These are phyloP conservation scores for Gobiocypris rarus DNA, from an alignment of 2,113 vertebrate genomes.

Conservation along the genomic window DNA sequence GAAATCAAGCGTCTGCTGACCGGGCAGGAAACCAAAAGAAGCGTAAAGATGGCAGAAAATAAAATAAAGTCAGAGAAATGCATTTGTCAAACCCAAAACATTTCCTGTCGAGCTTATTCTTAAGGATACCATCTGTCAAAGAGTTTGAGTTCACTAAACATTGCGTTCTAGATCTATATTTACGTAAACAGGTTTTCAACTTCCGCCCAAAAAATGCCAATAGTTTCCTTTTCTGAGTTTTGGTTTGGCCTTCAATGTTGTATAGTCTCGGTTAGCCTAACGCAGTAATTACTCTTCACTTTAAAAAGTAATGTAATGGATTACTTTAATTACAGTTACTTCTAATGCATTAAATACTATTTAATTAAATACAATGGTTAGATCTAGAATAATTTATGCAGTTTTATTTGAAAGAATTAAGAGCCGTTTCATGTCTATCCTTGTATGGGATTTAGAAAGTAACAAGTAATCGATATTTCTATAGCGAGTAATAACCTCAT, in stretches of 20 bases:
- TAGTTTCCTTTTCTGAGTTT: neutral
- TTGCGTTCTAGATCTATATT: neutral
- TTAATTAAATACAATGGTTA: too few species aligned
- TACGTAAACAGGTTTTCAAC: neutral
- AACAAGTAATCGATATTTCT: too few species aligned
- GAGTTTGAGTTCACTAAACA: neutral
- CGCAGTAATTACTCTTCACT: too few species aligned
- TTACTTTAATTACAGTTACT: too few species aligned
- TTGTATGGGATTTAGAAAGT: too few species aligned
- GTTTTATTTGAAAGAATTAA: too few species aligned
- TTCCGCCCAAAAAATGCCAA: neutral
- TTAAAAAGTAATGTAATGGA: too few species aligned
- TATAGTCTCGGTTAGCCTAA: neutral
- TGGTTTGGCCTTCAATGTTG: neutral
- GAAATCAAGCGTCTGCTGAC: neutral
- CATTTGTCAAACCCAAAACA: neutral
- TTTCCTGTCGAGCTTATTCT: neutral
- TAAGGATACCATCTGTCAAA: conserved; percentile 9
- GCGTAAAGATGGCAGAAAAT: conserved; percentile 28
- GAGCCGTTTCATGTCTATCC: too few species aligned
- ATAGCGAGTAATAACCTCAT: too few species aligned
- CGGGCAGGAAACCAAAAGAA: conserved; percentile 10
- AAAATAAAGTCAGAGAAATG: neutral
- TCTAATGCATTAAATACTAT: too few species aligned
- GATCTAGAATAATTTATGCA: too few species aligned